phyloP scores from a whole-genome alignment of 2,797 vertebrate species.

The Argyrosomus regius region DNA sequence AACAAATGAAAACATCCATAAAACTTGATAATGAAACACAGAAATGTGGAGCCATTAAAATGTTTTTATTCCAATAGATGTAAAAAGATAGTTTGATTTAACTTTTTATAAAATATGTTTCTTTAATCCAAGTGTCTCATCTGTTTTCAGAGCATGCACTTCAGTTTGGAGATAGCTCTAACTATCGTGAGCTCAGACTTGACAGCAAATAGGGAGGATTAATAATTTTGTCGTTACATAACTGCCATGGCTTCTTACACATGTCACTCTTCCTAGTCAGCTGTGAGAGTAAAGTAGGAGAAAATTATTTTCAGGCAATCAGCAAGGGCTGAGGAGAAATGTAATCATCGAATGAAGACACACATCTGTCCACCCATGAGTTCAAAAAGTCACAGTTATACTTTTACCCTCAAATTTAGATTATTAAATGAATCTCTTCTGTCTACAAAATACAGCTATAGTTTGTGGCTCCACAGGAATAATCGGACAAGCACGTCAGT shows the following conservation, averaged over 20 bases:
- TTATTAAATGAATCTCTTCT: background rate
- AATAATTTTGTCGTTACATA: conserved; percentile 27
- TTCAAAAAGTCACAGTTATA: background rate
- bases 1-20: background rate
- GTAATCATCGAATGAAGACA: conserved; percentile 22
- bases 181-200: background rate
- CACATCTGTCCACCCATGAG: conserved; percentile 6
- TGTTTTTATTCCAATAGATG: background rate
- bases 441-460: background rate
- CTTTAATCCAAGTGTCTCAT: background rate
- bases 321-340: background rate
- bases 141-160: conserved; percentile 9
- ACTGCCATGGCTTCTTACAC: conserved; percentile 30
- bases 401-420: background rate
- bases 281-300: background rate
- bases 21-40: background rate
- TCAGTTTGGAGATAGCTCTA: conserved; percentile 1
- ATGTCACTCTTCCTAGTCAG: conserved; percentile 48
- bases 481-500: conserved; percentile 37
- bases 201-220: conserved; percentile 27
- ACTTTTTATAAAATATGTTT: background rate
- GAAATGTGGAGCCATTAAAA: background rate
- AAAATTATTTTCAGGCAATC: conserved; percentile 28
- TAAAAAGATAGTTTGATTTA: background rate
- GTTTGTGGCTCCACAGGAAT: background rate